Evolutionary conservation across 1,140 invertebrate species (phyloP), one percentile per base, ranked within the genome.

Genomic region (Ectropis grisescens): DNA sequence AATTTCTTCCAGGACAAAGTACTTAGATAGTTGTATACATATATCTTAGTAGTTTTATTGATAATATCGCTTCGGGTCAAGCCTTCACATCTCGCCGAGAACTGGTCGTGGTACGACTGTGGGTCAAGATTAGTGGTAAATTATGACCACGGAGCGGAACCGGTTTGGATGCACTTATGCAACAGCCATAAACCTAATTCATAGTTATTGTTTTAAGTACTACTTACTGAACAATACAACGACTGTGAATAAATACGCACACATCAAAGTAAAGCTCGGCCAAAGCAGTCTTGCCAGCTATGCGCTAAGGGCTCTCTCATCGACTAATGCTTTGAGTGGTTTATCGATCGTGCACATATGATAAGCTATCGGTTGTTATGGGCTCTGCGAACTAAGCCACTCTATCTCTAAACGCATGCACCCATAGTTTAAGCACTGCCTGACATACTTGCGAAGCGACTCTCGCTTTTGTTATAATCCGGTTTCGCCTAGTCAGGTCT

Each of bases 71-170:
- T 11, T 33, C 44, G 35, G 41, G 28, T 47, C 31, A 41, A 28
- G 31, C 25, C 25, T 34, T 42, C 24, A 23, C 19, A 45, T 29
- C 39, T 16, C 24, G 25, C 24, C 28, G 11, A 41, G 36, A 64
- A 74, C 61, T 60, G 58, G 59, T 57, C 51, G 42, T 29, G 34
- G 41, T 51, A 55, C 53, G 53, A 4, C 64, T 74, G 55, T 75
- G 66, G 72, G 72, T 78, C 72, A 78, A 72, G 68, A 68, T 61
- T 65, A 66, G 41, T 51, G 55, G 64, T 61, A 62, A 66, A 65
- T 66, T 60, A 67, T 53, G 44, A 54, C 32, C 45, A 37, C 37
- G 33, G 47, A 42, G 28, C 32, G 13, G 25, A 29, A 74, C 72
- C 69, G 72, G 72, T 78, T 27, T 36, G 51, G 44, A 33, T 58